Conservation (phyloP, 2,113 vertebrate species). For the Collichthys lucidus region DNA sequence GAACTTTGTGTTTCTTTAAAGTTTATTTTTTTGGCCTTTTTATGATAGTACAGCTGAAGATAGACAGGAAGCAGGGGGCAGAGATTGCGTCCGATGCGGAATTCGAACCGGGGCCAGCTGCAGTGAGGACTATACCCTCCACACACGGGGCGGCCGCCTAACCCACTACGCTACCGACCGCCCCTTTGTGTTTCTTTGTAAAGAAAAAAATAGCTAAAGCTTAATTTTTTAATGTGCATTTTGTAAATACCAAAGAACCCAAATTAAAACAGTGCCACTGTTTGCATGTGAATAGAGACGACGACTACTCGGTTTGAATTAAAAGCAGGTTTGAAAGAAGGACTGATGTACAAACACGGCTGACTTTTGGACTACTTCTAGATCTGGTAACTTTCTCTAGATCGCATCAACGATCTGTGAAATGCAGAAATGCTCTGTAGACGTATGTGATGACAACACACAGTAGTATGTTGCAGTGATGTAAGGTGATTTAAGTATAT, state of each 20-base stretch:
- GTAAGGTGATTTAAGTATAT: not conserved
- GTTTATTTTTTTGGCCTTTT: too few relatives aligned
- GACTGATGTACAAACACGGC: not conserved
- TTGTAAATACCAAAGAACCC: not conserved
- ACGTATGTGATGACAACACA: too few relatives aligned
- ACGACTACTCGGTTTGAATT: not conserved
- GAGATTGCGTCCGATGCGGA: too few relatives aligned
- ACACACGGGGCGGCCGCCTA: too few relatives aligned
- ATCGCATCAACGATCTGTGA: not conserved
- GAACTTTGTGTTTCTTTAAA: not conserved
- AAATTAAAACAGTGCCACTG: not conserved
- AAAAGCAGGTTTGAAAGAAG: not conserved
- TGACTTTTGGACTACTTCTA: not conserved
- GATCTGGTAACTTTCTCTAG: not conserved
- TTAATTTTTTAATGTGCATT: not conserved
- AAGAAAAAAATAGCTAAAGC: not conserved
- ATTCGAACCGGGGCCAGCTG: too few relatives aligned
- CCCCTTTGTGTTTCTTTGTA: not conserved
- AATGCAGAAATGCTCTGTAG: too few relatives aligned
- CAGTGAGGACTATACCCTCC: too few relatives aligned
- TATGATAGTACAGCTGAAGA: too few relatives aligned
- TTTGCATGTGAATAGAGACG: not conserved
- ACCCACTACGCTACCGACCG: too few relatives aligned
- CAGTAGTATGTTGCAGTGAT: too few relatives aligned
- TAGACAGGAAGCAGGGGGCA: too few relatives aligned